Conservation (phyloP, 1,140 invertebrate genomes). For the Bombus picipes region DNA sequence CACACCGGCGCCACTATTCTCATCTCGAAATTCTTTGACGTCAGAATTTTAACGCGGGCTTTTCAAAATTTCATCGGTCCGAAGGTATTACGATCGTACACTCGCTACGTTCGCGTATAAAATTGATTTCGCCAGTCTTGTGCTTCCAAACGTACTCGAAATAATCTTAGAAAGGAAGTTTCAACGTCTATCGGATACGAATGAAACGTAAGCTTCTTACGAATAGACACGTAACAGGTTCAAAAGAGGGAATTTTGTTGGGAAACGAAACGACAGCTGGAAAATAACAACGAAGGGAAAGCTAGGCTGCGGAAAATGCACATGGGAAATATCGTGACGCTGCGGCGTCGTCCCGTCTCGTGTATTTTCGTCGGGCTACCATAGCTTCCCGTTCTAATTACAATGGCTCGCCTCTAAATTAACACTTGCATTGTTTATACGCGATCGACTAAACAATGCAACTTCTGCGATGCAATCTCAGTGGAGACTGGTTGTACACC, state of each 20-base stretch:
- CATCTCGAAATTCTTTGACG: no score
- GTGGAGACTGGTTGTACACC: no score
- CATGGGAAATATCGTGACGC: conserved; percentile 48
- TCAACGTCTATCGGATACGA: neutral
- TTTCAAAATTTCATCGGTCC: neutral
- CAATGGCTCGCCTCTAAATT: conserved; percentile 41
- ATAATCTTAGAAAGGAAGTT: neutral
- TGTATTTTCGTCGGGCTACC: neutral
- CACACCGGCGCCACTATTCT: no score
- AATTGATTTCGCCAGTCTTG: neutral
- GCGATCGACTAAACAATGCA: neutral
- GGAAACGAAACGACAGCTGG: neutral
- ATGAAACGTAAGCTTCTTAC: neutral
- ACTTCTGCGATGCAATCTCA: neutral
- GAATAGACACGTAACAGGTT: conserved; percentile 2
- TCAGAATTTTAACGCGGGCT: no score
- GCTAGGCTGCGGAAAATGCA: conserved; percentile 19
- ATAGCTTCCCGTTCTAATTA: conserved; percentile 49
- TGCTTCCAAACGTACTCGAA: neutral
- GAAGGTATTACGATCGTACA: neutral
- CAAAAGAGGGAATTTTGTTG: neutral
- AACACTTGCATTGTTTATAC: conserved; percentile 47
- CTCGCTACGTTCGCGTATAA: neutral
- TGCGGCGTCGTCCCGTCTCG: neutral
- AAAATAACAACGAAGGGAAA: conserved; percentile 22